A percentile compares a stretch with the other conserved stretches of the same genome.
These are phyloP conservation scores for Drosophila pseudoobscura DNA, from an alignment of 1,140 invertebrate genomes.

Conservation along the genomic window DNA sequence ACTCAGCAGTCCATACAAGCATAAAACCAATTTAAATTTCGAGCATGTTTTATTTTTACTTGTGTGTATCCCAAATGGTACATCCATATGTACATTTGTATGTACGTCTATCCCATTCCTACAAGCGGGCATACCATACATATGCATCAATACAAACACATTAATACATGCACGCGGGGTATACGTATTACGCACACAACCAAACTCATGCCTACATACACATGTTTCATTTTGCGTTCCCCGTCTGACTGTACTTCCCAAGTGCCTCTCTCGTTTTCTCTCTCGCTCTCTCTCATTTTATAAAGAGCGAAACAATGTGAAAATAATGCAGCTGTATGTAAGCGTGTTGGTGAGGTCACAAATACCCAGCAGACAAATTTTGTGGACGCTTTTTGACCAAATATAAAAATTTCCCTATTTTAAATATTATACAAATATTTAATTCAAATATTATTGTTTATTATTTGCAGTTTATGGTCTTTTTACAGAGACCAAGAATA, in stretches of 20 bases:
- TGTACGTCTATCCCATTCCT: conserved; percentile 44
- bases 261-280: conserved; percentile 44
- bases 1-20: too few species aligned
- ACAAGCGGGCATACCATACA: conserved; percentile 38
- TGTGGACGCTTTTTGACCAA: not conserved
- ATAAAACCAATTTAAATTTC: conserved; percentile 1
- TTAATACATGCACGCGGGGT: conserved; percentile 32
- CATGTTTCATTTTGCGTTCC: conserved; percentile 78
- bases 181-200: conserved; percentile 46
- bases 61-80: conserved; percentile 8
- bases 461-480: too few species aligned
- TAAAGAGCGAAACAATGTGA: conserved; percentile 56
- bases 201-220: conserved; percentile 62
- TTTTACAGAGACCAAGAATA: too few species aligned
- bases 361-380: conserved; percentile 58
- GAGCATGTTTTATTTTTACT: conserved; percentile 24
- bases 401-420: too few species aligned
- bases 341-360: conserved; percentile 70
- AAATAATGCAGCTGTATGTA: conserved; percentile 67
- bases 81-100: conserved; percentile 29
- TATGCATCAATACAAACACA: conserved; percentile 55
- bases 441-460: too few species aligned
- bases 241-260: conserved; percentile 78
- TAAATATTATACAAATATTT: too few species aligned
- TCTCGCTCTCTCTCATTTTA: conserved; percentile 55